A percentile compares a stretch with the other conserved stretches of the same genome.
Conservation (phyloP, 2,797 vertebrate species). For the Taenioides sp. region DNA sequence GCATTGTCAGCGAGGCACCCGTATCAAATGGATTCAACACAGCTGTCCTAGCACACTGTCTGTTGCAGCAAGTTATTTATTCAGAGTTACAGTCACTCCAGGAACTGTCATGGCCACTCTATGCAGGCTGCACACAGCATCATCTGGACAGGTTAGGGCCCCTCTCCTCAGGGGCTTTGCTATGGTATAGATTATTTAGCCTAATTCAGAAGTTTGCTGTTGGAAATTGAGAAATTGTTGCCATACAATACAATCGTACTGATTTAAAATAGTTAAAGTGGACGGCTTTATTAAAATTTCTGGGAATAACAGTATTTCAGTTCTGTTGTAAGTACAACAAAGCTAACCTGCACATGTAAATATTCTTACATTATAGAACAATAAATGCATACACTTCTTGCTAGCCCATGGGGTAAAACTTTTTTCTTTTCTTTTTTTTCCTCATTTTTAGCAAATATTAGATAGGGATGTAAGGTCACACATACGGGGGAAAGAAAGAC, state of each 20-base stretch:
- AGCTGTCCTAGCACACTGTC: slow-evolving; percentile 71
- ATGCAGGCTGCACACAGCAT: slow-evolving; percentile 39
- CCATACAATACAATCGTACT: no score
- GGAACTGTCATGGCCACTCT: slow-evolving; percentile 55
- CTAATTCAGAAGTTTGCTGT: slow-evolving; percentile 34
- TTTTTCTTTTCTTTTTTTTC: no score
- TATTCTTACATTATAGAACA: not conserved
- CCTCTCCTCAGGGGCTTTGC: slow-evolving; percentile 39
- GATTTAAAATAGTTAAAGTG: not conserved
- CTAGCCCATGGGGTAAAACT: not conserved
- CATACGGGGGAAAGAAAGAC: no score
- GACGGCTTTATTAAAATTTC: not conserved
- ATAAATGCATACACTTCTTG: not conserved
- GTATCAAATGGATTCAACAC: slow-evolving; percentile 80
- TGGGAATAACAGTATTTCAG: not conserved
- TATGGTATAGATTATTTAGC: slow-evolving; percentile 40
- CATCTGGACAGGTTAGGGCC: slow-evolving; percentile 57
- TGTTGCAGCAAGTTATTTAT: slow-evolving; percentile 64
- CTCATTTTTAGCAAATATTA: no score
- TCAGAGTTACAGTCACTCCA: slow-evolving; percentile 64
- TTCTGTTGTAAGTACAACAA: not conserved
- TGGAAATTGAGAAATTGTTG: slow-evolving; percentile 2
- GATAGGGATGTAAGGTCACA: no score
- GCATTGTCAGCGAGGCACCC: slow-evolving; percentile 71
- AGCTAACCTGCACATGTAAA: not conserved